These are phyloP conservation scores for Pemphigus obesinymphae DNA, from an alignment of 1,140 invertebrate species.

Conservation along the genomic window DNA sequence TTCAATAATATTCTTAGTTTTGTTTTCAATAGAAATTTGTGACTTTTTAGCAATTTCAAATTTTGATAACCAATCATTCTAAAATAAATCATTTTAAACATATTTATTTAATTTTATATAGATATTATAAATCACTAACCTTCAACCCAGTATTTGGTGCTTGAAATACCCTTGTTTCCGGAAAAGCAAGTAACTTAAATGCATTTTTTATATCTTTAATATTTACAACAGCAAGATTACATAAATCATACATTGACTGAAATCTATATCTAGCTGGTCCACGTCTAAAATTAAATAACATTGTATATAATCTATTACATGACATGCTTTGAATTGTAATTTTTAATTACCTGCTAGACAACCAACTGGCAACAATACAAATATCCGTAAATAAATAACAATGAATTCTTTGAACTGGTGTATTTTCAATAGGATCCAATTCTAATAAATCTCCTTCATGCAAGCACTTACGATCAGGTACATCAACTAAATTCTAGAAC, in stretches of 20 bases:
- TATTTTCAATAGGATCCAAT: slow-evolving; percentile 79
- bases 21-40: slow-evolving; percentile 64
- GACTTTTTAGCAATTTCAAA: slow-evolving; percentile 88
- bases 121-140: slow-evolving; percentile 39
- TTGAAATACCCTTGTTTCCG: slow-evolving; percentile 88
- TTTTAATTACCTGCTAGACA: slow-evolving; percentile 58
- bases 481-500: slow-evolving; percentile 65
- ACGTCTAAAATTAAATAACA: slow-evolving; percentile 52
- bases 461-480: slow-evolving; percentile 69
- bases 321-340: slow-evolving; percentile 14
- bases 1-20: slow-evolving; percentile 53
- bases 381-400: slow-evolving; percentile 91
- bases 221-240: slow-evolving; percentile 90
- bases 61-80: slow-evolving; percentile 92
- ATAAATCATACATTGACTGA: slow-evolving; percentile 83
- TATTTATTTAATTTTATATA: neutral
- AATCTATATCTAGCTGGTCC: slow-evolving; percentile 83
- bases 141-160: slow-evolving; percentile 79
- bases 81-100: slow-evolving; percentile 47
- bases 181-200: slow-evolving; percentile 90
- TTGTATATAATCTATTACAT: slow-evolving; percentile 11
- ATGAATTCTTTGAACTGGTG: slow-evolving; percentile 78
- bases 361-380: slow-evolving; percentile 70
- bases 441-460: slow-evolving; percentile 88
- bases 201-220: slow-evolving; percentile 85